Conservation (phyloP, 2,797 vertebrate genomes). For the Podarcis siculus region DNA sequence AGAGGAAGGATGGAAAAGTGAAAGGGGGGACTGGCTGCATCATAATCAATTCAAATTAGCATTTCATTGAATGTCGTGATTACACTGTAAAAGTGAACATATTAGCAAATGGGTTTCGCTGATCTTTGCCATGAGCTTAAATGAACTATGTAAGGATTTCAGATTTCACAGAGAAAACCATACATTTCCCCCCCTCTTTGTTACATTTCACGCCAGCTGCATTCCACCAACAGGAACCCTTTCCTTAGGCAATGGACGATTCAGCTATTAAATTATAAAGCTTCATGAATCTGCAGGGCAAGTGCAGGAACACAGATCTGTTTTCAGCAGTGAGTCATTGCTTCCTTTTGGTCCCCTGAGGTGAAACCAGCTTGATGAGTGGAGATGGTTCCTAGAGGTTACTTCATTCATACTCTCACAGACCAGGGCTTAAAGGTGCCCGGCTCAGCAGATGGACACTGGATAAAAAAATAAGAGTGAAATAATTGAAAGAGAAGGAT, state of each 20-base stretch:
- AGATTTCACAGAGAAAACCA: conserved; percentile 42
- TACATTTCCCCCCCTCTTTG: conserved; percentile 30
- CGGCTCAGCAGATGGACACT: conserved; percentile 84
- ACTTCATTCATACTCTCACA: conserved; percentile 81
- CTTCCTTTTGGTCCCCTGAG: conserved; percentile 33
- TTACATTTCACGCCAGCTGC: conserved; percentile 51
- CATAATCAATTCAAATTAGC: background rate
- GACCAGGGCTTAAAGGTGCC: conserved; percentile 90
- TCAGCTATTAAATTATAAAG: conserved; percentile 56
- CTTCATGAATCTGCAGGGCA: conserved; percentile 48
- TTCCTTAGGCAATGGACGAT: conserved; percentile 48
- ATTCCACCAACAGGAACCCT: conserved; percentile 36
- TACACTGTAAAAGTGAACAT: background rate
- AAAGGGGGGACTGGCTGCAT: background rate
- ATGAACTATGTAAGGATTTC: conserved; percentile 45
- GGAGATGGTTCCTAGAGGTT: background rate
- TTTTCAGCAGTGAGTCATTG: background rate
- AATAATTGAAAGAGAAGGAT: background rate
- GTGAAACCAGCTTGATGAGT: conserved; percentile 17
- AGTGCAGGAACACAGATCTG: background rate
- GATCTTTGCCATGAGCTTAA: conserved; percentile 40
- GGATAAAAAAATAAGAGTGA: conserved; percentile 47
- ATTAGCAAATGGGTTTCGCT: conserved; percentile 14
- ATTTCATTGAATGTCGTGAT: conserved; percentile 10
- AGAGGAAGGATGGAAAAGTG: conserved; percentile 18